A percentile compares a stretch with the other conserved stretches of the same genome.
These are phyloP conservation scores for Cydia fagiglandana DNA, from an alignment of 1,140 invertebrate species.

Conservation along the genomic window DNA sequence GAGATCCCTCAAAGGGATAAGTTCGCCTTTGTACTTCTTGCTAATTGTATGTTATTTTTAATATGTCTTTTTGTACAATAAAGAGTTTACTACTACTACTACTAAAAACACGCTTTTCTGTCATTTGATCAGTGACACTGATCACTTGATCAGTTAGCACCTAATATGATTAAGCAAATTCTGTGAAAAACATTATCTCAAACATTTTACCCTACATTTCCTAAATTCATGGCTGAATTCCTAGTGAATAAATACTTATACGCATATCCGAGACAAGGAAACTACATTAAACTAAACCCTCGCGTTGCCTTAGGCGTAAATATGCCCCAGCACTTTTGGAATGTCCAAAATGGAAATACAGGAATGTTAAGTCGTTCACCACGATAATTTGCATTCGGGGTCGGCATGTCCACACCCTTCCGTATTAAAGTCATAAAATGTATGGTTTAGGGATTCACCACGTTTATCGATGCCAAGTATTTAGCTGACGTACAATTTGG, in stretches of 20 bases:
- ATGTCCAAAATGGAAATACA: conserved; percentile 31
- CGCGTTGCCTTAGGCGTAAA: conserved; percentile 24
- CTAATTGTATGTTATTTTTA: no score
- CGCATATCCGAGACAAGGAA: conserved; percentile 3
- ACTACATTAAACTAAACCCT: conserved; percentile 28
- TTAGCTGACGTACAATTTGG: not conserved
- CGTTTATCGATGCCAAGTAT: not conserved
- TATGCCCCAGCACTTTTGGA: conserved; percentile 18
- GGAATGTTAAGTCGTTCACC: conserved; percentile 31
- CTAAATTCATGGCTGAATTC: not conserved
- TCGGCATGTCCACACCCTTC: conserved; percentile 14
- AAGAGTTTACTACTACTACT: no score
- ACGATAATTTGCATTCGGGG: conserved; percentile 28
- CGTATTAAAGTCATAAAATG: conserved; percentile 24
- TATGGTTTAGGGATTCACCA: not conserved
- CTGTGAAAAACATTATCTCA: not conserved
- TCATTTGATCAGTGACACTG: no score
- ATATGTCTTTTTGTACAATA: no score
- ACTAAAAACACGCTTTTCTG: not conserved
- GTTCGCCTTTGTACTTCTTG: no score
- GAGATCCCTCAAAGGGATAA: no score
- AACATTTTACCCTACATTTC: conserved; percentile 1
- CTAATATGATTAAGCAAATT: not conserved
- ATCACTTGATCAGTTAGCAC: no score
- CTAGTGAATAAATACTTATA: not conserved